A percentile compares a stretch with the other conserved stretches of the same genome.
These are phyloP conservation scores for Neomonachus schauinslandi DNA, from an alignment of 2,113 vertebrate species.

Conservation along the genomic window DNA sequence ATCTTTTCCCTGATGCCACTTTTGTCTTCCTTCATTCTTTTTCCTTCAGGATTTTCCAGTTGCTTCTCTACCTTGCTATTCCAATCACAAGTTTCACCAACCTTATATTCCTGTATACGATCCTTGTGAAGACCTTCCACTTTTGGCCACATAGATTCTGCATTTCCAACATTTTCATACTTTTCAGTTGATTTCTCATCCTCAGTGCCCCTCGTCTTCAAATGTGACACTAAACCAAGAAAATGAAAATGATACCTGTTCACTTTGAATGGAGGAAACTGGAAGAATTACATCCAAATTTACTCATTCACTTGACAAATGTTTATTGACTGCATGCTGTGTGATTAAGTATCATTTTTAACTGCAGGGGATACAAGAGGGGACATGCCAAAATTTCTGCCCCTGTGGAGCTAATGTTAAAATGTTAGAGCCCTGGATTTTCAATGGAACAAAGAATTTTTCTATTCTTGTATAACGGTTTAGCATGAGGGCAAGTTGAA, in stretches of 20 bases:
- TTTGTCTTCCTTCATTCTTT: conserved; percentile 72
- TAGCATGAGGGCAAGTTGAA: background rate
- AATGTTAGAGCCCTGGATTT: conserved; percentile 28
- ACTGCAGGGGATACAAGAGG: background rate
- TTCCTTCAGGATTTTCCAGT: conserved; percentile 49
- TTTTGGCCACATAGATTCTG: conserved; percentile 57
- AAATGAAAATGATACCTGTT: conserved; percentile 70
- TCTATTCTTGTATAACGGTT: conserved; percentile 25
- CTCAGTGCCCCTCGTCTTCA: conserved; percentile 69
- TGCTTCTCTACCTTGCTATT: conserved; percentile 59
- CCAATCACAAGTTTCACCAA: conserved; percentile 53
- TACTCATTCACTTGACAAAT: background rate
- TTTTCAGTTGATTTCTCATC: conserved; percentile 65
- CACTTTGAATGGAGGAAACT: conserved; percentile 62
- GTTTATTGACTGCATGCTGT: conserved; percentile 21
- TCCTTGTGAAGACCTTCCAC: conserved; percentile 63
- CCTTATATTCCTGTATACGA: conserved; percentile 49
- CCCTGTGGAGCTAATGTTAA: conserved; percentile 14
- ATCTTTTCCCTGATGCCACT: conserved; percentile 58
- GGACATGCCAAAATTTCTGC: conserved; percentile 39
- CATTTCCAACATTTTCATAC: conserved; percentile 56
- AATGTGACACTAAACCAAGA: conserved; percentile 80
- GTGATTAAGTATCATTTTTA: conserved; percentile 31
- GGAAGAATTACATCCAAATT: conserved; percentile 55
- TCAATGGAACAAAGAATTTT: conserved; percentile 2